Evolutionary conservation across 2,888 invertebrate species (phyloP).

Genomic region (Lithosia quadra): DNA sequence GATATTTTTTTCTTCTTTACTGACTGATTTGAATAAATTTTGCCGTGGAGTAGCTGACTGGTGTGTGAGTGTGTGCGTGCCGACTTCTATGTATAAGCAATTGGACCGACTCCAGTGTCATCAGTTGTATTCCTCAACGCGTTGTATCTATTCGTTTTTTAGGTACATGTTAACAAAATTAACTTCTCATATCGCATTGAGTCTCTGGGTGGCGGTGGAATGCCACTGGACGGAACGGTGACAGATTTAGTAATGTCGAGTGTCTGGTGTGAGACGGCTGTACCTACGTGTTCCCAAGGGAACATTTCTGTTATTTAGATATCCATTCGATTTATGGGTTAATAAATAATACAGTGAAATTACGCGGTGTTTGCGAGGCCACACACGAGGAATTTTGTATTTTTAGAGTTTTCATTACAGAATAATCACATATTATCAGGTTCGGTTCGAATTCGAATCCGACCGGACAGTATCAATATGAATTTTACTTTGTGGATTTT

Average conservation of each 20-base stretch:
- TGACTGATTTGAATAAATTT: too few species aligned
- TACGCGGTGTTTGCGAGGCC: not conserved
- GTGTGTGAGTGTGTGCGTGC: too few species aligned
- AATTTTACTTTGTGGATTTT: too few species aligned
- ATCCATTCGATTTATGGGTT: slow-evolving; percentile 14
- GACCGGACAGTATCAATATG: too few species aligned
- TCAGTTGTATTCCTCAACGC: too few species aligned
- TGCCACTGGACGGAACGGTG: slow-evolving; percentile 8
- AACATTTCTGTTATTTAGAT: slow-evolving; percentile 21
- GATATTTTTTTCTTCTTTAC: too few species aligned
- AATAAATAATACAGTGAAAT: slow-evolving; percentile 1
- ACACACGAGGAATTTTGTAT: not conserved
- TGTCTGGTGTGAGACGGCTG: slow-evolving; percentile 3
- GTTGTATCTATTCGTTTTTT: too few species aligned
- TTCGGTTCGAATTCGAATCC: too few species aligned
- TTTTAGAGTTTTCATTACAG: not conserved
- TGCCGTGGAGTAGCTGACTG: too few species aligned
- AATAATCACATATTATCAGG: not conserved
- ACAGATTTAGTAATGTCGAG: slow-evolving; percentile 23
- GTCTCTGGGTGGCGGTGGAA: slow-evolving; percentile 14
- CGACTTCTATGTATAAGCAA: too few species aligned
- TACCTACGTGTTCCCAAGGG: slow-evolving; percentile 19
- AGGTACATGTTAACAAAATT: not conserved
- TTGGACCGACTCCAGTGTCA: too few species aligned
- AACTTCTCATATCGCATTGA: not conserved